Base-by-base conservation (phyloP, 2,113 vertebrate genomes). In the Dicentrarchus labrax region DNA sequence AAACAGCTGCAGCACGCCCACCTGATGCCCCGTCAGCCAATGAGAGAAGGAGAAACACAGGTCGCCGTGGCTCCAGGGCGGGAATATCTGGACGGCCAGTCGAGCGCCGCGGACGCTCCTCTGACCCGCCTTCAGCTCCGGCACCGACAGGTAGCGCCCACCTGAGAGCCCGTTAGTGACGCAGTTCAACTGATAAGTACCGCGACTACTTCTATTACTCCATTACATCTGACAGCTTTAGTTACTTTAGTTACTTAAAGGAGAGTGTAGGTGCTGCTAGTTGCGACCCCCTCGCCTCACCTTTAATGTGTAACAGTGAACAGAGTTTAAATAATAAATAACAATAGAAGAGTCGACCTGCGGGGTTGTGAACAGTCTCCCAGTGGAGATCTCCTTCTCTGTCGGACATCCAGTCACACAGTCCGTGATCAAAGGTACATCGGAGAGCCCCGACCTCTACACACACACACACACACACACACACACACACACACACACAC, bases 41-140 rank as follows among this genome's bases (percentile, higher is more conserved):
- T 98, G 97, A 76, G 95, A 94, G 53, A 99, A 99, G 0, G 96
- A 96, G 79, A 99, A 92, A 77, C 98, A 99, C 75, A 98, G 64
- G 75, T 96, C 85, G 0, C 93, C 79, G 0, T 87, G 74, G 24
- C 83, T 91, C 92, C 92, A 88, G 30, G 76, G 4, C 10, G 88
- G 95, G 10, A 80, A 86, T 4, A 98, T 67, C 0, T 91, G 93
- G 6, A 99, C 78, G 13, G 95, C 90, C 56, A 99, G 86, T 36
- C 96, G 96, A 0, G 97, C 97, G 0, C 69, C 96, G 50, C 90
- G 91, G 13, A 95, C 83, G 45, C 86, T 94, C 0, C 80, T 64
- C 9, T 92, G 90, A 41, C 94, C 94, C 68, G 71, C 93, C 71
- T 95, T 94, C 51, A 95, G 87, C 50, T 96, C 91, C 0, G 96